Percentiles rank a stretch among this genome's conserved stretches.
phyloP scores from a whole-genome alignment of 2,113 vertebrate genomes.

The Oceanites oceanicus region DNA sequence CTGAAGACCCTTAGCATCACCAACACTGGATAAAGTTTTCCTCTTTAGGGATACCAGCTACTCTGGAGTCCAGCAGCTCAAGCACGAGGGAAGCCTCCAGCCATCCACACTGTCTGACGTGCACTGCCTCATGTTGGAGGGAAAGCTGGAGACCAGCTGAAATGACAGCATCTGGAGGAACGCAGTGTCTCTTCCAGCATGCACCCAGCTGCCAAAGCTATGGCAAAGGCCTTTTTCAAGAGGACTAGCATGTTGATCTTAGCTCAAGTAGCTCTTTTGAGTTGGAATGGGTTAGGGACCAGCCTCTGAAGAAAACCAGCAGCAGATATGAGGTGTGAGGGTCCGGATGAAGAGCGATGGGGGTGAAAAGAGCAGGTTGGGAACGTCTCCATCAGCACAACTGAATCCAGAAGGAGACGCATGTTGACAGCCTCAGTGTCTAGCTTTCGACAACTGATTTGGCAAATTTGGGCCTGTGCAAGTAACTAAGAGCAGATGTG shows the following conservation, averaged over 20 bases:
- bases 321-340: neutral
- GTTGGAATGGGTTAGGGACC: neutral
- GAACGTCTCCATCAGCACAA: neutral
- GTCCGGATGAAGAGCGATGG: rapidly evolving
- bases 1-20: neutral
- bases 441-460: slow-evolving; percentile 39
- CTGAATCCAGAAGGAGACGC: slow-evolving; percentile 23
- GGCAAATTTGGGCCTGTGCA: slow-evolving; percentile 3
- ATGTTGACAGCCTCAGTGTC: slow-evolving; percentile 35
- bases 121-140: neutral
- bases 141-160: neutral
- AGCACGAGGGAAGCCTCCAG: neutral
- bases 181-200: rapidly evolving
- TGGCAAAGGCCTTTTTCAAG: neutral
- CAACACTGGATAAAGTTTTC: neutral
- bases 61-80: neutral
- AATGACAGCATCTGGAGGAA: neutral
- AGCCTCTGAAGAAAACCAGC: neutral
- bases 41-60: neutral
- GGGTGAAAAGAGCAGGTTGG: neutral
- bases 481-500: slow-evolving; percentile 51
- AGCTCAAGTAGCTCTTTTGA: neutral
- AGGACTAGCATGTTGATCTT: neutral
- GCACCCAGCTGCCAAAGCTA: neutral
- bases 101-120: neutral